Base-by-base conservation (phyloP, 2,113 vertebrate species). In the Rutilus rutilus region DNA sequence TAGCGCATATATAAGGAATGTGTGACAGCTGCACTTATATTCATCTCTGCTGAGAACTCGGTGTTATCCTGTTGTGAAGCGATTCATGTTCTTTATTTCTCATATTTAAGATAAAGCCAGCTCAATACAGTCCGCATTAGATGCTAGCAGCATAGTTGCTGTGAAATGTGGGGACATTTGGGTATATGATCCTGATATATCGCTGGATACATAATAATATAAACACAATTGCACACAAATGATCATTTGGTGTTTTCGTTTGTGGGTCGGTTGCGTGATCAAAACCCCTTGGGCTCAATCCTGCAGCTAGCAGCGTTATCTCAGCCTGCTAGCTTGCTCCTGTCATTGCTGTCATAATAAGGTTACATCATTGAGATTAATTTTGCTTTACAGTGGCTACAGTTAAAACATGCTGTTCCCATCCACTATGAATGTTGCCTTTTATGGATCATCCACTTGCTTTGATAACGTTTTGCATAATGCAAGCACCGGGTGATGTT, bases 21-120 rank as follows among this genome's bases (percentile, higher is more conserved):
- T 67, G 89, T 90, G 92, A 90, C 15, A 50, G 88, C 90, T 88
- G 81, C 39, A 7, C 75, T 77, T 15, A 76, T 77, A 54, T 52
- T 77, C 27, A 21, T 52, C 77, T 79, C 76, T 39, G 30, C 74
- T 5, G 64, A 65, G 27, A 33, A 3, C 27, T 27, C 60, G 4
- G 25, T 36, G 21, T 78, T 42, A 39, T 14, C 19, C 33, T 21
- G 42, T 36, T 39, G 33, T 62, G 1, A 42, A 42, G 67, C 23
- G 27, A 78, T 57, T 36, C 10, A 11, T 54, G 1, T 57, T 36
- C 11, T 42, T 33, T 6, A 45, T 62, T 45, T 45, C 2, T 45
- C 1, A 4, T 4, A 0, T 45, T 19, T 45, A 50, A 50, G 9
- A 42, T 25, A n/a, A 15, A 7, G 0, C 2, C 21, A 10, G 7